phyloP scores from a whole-genome alignment of 53 echinoderm and acorn worm species.

The Apostichopus leukothele region DNA sequence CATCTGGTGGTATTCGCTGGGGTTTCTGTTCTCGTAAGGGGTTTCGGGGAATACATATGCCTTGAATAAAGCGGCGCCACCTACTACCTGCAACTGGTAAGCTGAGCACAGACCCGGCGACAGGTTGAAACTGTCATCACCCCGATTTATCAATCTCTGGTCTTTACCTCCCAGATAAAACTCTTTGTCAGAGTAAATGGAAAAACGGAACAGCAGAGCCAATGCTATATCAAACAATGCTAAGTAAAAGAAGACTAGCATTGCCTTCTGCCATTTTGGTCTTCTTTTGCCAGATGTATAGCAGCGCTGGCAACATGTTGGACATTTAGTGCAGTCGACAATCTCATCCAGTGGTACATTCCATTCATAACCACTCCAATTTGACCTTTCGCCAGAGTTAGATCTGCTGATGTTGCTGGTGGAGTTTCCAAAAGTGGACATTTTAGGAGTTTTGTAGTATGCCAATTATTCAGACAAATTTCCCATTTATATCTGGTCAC shows the following conservation, averaged over 20 bases:
- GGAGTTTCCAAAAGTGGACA: neutral
- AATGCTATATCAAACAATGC: constrained; percentile 25
- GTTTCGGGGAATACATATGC: neutral
- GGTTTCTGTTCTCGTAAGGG: neutral
- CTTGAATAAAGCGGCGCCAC: neutral
- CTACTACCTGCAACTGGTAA: neutral
- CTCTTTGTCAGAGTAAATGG: neutral
- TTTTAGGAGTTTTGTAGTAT: neutral
- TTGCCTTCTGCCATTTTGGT: constrained; percentile 43
- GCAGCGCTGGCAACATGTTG: constrained; percentile 45
- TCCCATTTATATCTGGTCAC: no score
- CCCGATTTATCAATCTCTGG: constrained; percentile 33
- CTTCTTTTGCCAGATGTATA: constrained; percentile 28
- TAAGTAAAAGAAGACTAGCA: neutral
- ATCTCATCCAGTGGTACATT: constrained; percentile 58
- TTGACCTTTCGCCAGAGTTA: neutral
- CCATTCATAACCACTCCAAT: constrained; percentile 53
- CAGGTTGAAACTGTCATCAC: neutral
- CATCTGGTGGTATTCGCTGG: neutral
- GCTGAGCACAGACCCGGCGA: constrained; percentile 12
- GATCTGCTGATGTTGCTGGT: neutral
- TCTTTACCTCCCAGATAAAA: constrained; percentile 41
- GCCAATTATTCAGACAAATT: no score
- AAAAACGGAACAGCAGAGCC: constrained; percentile 46
- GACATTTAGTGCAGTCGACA: constrained; percentile 55